phyloP scores from a whole-genome alignment of 2,888 invertebrate species.

The Euplexia lucipara region DNA sequence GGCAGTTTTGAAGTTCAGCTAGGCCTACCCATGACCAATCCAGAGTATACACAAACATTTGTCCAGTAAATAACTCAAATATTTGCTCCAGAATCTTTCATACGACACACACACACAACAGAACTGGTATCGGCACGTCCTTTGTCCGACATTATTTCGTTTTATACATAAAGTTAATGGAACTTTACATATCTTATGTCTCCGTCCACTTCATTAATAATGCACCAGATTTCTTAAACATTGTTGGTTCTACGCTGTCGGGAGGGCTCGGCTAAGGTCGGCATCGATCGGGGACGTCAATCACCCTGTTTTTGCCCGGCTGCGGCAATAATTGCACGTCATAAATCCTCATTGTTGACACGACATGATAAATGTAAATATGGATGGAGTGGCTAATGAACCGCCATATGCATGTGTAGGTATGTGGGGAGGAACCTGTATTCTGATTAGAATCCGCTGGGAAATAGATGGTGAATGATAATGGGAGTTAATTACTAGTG shows the following conservation, averaged over 20 bases:
- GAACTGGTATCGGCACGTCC: slow-evolving; percentile 51
- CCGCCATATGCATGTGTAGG: slow-evolving; percentile 31
- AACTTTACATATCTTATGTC: slow-evolving; percentile 57
- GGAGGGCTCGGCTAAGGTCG: slow-evolving; percentile 28
- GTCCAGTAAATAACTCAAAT: slow-evolving; percentile 22
- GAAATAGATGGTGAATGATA: slow-evolving; percentile 49
- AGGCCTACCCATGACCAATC: too few relatives aligned
- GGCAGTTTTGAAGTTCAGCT: too few relatives aligned
- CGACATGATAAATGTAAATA: slow-evolving; percentile 82
- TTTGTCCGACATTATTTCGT: slow-evolving; percentile 47
- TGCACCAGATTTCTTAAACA: slow-evolving; percentile 57
- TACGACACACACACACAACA: slow-evolving; percentile 13
- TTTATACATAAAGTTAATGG: slow-evolving; percentile 54
- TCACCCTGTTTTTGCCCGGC: slow-evolving; percentile 77
- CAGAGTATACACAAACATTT: background rate
- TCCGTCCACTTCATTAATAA: slow-evolving; percentile 59
- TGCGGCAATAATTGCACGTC: slow-evolving; percentile 80
- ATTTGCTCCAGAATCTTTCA: slow-evolving; percentile 24
- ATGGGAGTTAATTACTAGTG: slow-evolving; percentile 39
- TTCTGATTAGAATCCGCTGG: slow-evolving; percentile 56
- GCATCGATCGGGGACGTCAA: slow-evolving; percentile 70
- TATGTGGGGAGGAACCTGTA: slow-evolving; percentile 28
- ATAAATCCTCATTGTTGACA: slow-evolving; percentile 84
- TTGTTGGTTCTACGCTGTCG: slow-evolving; percentile 52
- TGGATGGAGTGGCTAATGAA: slow-evolving; percentile 71